Conservation (phyloP, 1,140 invertebrate genomes). For the Adelges cooleyi region DNA sequence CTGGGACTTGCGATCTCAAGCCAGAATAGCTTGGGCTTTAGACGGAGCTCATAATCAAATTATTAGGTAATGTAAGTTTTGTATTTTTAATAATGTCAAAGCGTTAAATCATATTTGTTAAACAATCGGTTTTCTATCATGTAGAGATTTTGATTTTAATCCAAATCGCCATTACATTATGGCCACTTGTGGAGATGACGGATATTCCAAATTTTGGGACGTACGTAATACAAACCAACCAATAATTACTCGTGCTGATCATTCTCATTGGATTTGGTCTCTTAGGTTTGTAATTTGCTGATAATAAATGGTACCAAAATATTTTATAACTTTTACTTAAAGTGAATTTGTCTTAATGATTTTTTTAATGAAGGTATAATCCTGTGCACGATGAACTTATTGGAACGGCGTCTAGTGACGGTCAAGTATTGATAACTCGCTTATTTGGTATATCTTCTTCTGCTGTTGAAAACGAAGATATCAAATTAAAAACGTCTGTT, state of each 20-base stretch:
- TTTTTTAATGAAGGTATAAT: constrained; percentile 57
- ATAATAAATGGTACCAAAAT: no score
- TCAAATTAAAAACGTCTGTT: neutral
- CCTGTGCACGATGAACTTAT: constrained; percentile 93
- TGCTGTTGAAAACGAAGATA: constrained; percentile 37
- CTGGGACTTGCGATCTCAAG: constrained; percentile 68
- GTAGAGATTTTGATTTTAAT: constrained; percentile 87
- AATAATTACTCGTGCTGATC: constrained; percentile 69
- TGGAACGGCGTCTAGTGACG: constrained; percentile 90
- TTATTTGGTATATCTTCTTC: constrained; percentile 80
- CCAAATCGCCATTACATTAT: constrained; percentile 90
- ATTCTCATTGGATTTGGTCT: constrained; percentile 73
- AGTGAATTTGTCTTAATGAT: constrained; percentile 7
- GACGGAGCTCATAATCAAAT: constrained; percentile 78
- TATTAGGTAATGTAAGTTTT: constrained; percentile 43
- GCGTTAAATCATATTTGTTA: neutral
- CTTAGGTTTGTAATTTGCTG: constrained; percentile 6
- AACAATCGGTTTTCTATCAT: neutral
- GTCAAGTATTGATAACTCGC: constrained; percentile 74
- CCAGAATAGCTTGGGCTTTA: constrained; percentile 66
- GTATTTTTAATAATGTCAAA: neutral
- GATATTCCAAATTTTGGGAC: constrained; percentile 91
- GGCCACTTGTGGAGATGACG: constrained; percentile 90
- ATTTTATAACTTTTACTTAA: no score
- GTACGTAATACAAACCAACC: constrained; percentile 67